Evolutionary conservation across 2,797 vertebrate species (phyloP), one percentile per base, ranked within the genome.

Genomic region (Todus mexicanus): DNA sequence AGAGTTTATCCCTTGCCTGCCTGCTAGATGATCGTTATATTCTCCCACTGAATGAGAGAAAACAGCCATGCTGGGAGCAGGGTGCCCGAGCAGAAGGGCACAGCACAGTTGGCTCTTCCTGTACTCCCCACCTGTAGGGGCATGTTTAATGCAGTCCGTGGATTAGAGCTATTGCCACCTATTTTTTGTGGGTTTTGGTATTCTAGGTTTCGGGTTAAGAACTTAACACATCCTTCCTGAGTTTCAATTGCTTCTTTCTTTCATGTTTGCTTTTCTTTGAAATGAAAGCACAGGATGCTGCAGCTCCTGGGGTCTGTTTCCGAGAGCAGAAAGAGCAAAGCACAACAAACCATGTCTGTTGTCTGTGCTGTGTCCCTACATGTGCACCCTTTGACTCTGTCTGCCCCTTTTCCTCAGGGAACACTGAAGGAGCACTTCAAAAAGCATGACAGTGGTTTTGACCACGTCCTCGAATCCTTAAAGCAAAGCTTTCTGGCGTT

Each of bases 341-440:
- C 42, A 74, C 29, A 68, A 61, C 69, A 37, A 85, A 48, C 42
- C 0, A 1, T 50, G 37, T 71, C 71, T 94, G 17, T 35, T 70
- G 17, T 61, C 37, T 84, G 33, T 71, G 57, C 10, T 2, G 18
- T 69, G 84, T 87, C 70, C 84, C 48, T 79, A 15, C 20, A 17
- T 54, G 56, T 69, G 17, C 23, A 66, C 40, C 8, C 40, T 82
- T 89, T 96, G 82, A 91, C 73, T 74, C 26, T 60, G 26, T 86
- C 76, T 93, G 47, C 75, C 50, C 37, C n/a, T 91, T 81, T 95
- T 95, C 61, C 64, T 69, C 83, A 96, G 96, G 66, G 26, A 92
- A 22, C 68, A 31, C 42, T 96, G 68, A 95, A 89, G 42, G 47
- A 93, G 6, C 94, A 96, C 72, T 96, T 96, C 93, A 94, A 40